A percentile compares a stretch with the other conserved stretches of the same genome.
These are phyloP conservation scores for Callocephalon fimbriatum DNA, from an alignment of 2,113 vertebrate species.

Conservation along the genomic window DNA sequence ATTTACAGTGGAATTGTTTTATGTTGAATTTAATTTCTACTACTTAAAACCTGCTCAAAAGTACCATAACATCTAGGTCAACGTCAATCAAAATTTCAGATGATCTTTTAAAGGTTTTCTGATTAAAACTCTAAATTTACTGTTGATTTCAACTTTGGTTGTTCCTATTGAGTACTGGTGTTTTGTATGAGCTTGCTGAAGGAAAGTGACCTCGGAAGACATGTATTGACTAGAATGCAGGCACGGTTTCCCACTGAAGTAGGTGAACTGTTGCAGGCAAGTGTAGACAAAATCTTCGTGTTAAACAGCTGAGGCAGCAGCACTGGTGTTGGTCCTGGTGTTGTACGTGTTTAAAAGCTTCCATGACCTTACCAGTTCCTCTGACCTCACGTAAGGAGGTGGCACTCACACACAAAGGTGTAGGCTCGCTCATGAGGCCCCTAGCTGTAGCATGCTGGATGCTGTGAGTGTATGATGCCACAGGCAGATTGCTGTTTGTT, in stretches of 20 bases:
- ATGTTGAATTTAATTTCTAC: neutral
- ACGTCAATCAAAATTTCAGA: neutral
- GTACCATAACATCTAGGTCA: neutral
- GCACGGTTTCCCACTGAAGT: accelerated
- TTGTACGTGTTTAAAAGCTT: neutral
- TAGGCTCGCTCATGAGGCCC: accelerated
- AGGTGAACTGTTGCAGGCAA: neutral
- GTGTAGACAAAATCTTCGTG: neutral
- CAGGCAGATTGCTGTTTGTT: neutral
- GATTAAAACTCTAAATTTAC: neutral
- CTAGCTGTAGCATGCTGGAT: accelerated
- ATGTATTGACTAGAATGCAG: accelerated
- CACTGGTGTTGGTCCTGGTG: accelerated
- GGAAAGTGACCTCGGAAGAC: neutral
- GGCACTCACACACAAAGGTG: accelerated
- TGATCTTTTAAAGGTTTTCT: neutral
- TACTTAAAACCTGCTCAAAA: neutral
- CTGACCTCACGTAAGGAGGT: neutral
- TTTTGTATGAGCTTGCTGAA: neutral
- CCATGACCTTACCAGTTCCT: neutral
- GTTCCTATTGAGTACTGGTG: neutral
- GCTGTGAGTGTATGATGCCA: accelerated
- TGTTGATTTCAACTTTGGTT: neutral
- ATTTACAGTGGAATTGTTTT: neutral
- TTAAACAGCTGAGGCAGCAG: neutral